These are phyloP conservation scores for Lasiurus cinereus DNA, from an alignment of 2,113 vertebrate genomes.

Conservation along the genomic window DNA sequence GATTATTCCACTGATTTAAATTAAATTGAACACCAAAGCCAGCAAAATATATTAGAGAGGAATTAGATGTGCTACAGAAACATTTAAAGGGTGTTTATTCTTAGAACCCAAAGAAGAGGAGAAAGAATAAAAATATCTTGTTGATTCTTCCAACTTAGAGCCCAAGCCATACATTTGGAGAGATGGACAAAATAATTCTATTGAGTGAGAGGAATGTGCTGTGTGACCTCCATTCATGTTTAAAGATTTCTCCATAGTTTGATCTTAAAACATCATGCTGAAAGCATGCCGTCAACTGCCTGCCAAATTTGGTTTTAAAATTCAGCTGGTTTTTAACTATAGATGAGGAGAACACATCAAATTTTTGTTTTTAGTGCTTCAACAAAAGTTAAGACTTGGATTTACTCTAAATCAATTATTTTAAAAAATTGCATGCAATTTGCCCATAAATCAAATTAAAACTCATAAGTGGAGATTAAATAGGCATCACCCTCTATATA, in stretches of 20 bases:
- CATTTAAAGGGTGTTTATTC: conserved; percentile 56
- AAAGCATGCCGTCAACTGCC: conserved; percentile 67
- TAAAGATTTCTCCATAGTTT: conserved; percentile 63
- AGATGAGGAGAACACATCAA: conserved; percentile 53
- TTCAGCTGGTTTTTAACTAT: conserved; percentile 69
- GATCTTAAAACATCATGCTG: conserved; percentile 74
- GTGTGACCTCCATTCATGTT: conserved; percentile 73
- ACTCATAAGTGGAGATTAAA: neutral
- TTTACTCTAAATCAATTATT: conserved; percentile 61
- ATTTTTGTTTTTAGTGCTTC: conserved; percentile 28
- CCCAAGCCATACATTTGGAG: neutral
- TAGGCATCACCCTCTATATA: neutral
- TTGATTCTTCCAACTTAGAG: conserved; percentile 28
- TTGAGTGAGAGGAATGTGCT: conserved; percentile 49
- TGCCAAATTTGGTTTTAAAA: conserved; percentile 77
- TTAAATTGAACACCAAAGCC: conserved; percentile 76
- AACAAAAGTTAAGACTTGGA: conserved; percentile 30
- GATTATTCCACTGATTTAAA: conserved; percentile 78
- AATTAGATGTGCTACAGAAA: conserved; percentile 66
- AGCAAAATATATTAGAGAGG: conserved; percentile 71
- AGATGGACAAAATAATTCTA: conserved; percentile 22
- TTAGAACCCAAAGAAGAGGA: conserved; percentile 40
- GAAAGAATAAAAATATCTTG: conserved; percentile 14
- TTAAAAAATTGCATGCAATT: conserved; percentile 32
- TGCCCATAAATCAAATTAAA: conserved; percentile 18